Percentiles rank a stretch among this genome's conserved stretches.
phyloP scores from a whole-genome alignment of 2,888 invertebrate species.

The Philonicus albiceps region DNA sequence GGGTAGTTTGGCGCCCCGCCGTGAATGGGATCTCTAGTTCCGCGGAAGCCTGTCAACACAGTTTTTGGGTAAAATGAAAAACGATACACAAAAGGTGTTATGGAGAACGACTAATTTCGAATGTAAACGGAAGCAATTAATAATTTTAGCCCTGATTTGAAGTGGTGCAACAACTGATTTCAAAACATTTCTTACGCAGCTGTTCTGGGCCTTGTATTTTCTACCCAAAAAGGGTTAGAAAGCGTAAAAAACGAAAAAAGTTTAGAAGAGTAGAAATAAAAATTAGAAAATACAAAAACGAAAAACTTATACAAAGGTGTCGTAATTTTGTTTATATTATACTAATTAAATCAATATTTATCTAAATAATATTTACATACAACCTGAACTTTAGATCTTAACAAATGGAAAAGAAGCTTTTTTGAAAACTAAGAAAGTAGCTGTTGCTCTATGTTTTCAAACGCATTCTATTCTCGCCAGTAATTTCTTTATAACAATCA shows the following conservation, averaged over 20 bases:
- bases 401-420: too few relatives aligned
- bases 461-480: too few relatives aligned
- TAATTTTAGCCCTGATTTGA: neutral
- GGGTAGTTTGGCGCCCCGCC: neutral
- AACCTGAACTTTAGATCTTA: too few relatives aligned
- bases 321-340: too few relatives aligned
- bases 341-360: too few relatives aligned
- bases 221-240: neutral
- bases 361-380: too few relatives aligned
- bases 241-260: neutral
- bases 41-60: neutral
- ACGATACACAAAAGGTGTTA: slow-evolving; percentile 23
- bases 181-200: neutral
- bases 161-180: neutral
- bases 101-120: neutral
- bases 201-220: neutral
- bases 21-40: neutral
- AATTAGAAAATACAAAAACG: neutral
- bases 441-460: too few relatives aligned
- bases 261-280: neutral
- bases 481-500: too few relatives aligned
- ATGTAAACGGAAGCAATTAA: slow-evolving; percentile 10
- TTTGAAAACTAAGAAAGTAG: too few relatives aligned
- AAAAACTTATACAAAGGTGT: too few relatives aligned
- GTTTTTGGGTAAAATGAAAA: slow-evolving; percentile 17